Base-by-base conservation (phyloP, 1,140 invertebrate species). In the Drosophila kanapiae region DNA sequence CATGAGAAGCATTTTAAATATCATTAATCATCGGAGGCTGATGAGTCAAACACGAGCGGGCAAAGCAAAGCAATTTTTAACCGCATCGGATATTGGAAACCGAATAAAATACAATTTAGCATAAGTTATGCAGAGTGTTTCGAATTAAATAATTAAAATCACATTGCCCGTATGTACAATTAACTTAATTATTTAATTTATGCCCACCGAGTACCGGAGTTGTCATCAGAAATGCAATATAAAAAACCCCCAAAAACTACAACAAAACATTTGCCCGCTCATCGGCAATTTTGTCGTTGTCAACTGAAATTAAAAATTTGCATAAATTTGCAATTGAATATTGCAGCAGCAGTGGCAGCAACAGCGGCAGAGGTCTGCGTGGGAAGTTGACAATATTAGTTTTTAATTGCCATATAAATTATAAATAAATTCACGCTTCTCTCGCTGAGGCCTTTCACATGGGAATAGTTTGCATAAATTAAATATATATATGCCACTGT, bases 161-260 rank as follows among this genome's bases (percentile, higher is more conserved):
- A 61, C 80, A 82, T 78, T 82, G 79, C 49, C 29, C 61, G 43
- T 72, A 75, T 83, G 68, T 67, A 60, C 82, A 75, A 88, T 80
- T 88, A 83, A 87, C 76, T 87, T 88, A 80, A 87, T 87, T 87
- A 87, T 88, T 87, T 87, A 87, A 87, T 88, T 88, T 88, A 87
- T 88, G 61, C 79, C 77, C 35, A 58, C 35, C 48, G 48, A 51
- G 23, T 23, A 23, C 23, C 1, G 23, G 23, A 23, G 57, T 54
- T 49, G 75, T 69, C 57, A 62, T 78, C 49, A 37, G 33, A 60
- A 78, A 68, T 68, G 53, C 61, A 77, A 76, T 45, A 43, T 75
- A 61, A 57, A 16, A 43, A 18, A 79, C 70, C 76, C 74, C 62
- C 61, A 57, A 53, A 72, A 82, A 78, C 56, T 74, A 45, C 49